A percentile compares a stretch with the other conserved stretches of the same genome.
Evolutionary conservation across 1,140 invertebrate species (phyloP).

Genomic region (Stegodyphus mimosarum): DNA sequence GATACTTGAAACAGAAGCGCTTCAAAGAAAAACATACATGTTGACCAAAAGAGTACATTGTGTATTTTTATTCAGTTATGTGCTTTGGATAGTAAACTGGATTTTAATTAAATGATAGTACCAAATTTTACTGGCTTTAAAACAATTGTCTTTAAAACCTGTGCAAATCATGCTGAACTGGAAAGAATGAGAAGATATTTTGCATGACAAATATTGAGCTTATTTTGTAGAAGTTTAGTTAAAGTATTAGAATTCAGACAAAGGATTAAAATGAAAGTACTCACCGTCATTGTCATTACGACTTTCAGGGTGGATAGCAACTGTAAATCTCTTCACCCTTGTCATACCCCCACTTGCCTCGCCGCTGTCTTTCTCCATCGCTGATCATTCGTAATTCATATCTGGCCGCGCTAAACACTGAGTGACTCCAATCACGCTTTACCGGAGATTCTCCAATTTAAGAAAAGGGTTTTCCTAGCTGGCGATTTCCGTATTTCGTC

Average conservation of each 20-base stretch:
- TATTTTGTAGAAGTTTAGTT: not conserved
- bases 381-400: constrained; percentile 1
- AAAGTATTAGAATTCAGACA: not conserved
- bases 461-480: constrained; percentile 14
- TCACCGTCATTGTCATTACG: constrained; percentile 29
- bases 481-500: constrained; percentile 41
- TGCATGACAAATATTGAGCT: not conserved
- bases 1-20: no score
- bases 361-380: constrained; percentile 42
- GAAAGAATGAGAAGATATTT: no score
- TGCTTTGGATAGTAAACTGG: no score
- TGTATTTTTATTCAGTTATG: no score
- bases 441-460: not conserved
- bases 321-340: constrained; percentile 47
- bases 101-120: no score
- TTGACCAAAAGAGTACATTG: no score
- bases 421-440: constrained; percentile 23
- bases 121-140: no score
- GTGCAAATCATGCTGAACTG: no score
- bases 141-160: no score
- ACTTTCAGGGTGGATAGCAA: constrained; percentile 51
- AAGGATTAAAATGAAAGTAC: not conserved
- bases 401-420: not conserved
- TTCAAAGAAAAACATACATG: no score
- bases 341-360: constrained; percentile 36